Conservation (phyloP, 2,797 vertebrate species). For the Peromyscus aztecus region DNA sequence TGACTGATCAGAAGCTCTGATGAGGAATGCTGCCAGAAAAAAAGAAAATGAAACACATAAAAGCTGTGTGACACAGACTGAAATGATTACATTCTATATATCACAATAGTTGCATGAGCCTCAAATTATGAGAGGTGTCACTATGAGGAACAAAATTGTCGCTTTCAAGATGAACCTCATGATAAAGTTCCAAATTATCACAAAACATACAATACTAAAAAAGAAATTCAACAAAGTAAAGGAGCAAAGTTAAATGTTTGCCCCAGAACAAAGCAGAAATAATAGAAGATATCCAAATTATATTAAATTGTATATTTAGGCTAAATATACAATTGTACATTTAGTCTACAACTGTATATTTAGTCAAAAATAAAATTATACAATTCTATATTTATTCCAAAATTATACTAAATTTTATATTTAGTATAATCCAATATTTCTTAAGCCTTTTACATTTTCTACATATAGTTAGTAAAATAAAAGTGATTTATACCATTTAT, state of each 20-base stretch:
- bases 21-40: background rate
- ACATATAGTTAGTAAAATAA: background rate
- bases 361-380: background rate
- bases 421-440: background rate
- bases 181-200: constrained; percentile 20
- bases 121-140: background rate
- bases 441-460: background rate
- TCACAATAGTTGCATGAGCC: background rate
- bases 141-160: background rate
- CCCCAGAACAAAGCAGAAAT: background rate
- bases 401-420: background rate
- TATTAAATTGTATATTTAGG: background rate
- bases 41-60: background rate
- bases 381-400: background rate
- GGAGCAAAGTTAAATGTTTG: background rate
- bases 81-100: background rate
- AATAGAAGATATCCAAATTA: background rate
- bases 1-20: background rate
- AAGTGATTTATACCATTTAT: background rate
- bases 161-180: background rate
- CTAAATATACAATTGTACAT: background rate
- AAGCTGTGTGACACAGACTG: background rate
- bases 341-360: background rate
- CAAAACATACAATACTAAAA: background rate
- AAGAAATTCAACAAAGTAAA: background rate